Percentiles rank a stretch among this genome's conserved stretches.
These are phyloP conservation scores for Hippopotamyrus pictus DNA, from an alignment of 2,797 vertebrate genomes.

Conservation along the genomic window DNA sequence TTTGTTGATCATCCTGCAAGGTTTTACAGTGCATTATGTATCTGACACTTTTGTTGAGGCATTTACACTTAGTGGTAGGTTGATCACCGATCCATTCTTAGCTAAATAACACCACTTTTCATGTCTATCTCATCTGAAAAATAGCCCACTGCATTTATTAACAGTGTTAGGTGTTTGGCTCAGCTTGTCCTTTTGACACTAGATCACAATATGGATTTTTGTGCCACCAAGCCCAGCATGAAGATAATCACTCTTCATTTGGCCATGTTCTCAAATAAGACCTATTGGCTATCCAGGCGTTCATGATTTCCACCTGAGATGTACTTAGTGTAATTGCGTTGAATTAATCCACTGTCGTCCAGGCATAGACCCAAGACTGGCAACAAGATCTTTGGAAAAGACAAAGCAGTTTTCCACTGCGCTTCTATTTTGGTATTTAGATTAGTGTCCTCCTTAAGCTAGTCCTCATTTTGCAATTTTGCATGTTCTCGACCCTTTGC, in stretches of 20 bases:
- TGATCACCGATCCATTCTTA: neutral
- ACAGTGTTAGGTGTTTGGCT: neutral
- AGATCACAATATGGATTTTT: constrained; percentile 10
- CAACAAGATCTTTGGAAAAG: neutral
- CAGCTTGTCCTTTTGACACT: neutral
- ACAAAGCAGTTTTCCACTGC: neutral
- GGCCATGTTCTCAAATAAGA: neutral
- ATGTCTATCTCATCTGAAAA: neutral
- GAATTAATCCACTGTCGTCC: constrained; percentile 48
- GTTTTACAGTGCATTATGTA: neutral
- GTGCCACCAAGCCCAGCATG: neutral
- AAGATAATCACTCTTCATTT: neutral
- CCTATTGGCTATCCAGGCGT: constrained; percentile 38
- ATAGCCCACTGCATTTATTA: neutral
- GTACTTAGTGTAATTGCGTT: constrained; percentile 57
- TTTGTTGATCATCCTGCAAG: neutral
- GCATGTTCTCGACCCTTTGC: neutral
- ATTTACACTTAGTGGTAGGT: neutral
- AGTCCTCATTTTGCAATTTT: neutral
- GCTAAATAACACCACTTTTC: neutral
- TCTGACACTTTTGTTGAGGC: neutral
- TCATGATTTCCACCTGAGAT: constrained; percentile 43
- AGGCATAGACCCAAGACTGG: neutral
- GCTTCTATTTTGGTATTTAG: neutral
- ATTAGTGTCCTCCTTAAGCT: neutral